Conservation (phyloP, 2,113 vertebrate species). For the Chaetorhynchus papuensis region DNA sequence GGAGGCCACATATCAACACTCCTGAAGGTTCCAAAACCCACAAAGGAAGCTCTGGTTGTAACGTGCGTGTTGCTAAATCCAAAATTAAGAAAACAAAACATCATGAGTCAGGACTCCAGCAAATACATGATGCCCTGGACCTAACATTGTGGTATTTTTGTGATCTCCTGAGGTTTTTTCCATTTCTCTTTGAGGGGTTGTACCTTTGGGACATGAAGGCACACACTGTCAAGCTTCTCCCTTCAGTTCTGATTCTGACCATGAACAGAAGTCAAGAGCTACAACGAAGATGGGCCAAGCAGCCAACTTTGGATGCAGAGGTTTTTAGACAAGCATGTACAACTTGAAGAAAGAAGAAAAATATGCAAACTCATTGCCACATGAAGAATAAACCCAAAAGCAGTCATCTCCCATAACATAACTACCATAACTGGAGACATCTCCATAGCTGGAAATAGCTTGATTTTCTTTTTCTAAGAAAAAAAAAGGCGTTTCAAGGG, state of each 20-base stretch:
- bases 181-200: neutral
- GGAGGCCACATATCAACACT: neutral
- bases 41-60: neutral
- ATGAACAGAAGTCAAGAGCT: neutral
- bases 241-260: neutral
- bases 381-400: neutral
- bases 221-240: neutral
- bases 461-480: neutral
- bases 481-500: neutral
- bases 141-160: neutral
- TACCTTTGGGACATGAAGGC: neutral
- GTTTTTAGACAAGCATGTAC: neutral
- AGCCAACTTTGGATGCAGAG: neutral
- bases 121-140: neutral
- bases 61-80: neutral
- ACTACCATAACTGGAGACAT: neutral
- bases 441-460: neutral
- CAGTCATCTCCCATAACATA: neutral
- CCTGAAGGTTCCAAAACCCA: neutral
- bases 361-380: neutral
- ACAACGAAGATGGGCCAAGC: neutral
- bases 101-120: neutral
- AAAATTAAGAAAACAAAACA: neutral
- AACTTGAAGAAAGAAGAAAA: neutral
- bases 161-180: neutral